Evolutionary conservation across 2,888 invertebrate species (phyloP), one percentile per base, ranked within the genome.

Genomic region (Drosophila anceps): DNA sequence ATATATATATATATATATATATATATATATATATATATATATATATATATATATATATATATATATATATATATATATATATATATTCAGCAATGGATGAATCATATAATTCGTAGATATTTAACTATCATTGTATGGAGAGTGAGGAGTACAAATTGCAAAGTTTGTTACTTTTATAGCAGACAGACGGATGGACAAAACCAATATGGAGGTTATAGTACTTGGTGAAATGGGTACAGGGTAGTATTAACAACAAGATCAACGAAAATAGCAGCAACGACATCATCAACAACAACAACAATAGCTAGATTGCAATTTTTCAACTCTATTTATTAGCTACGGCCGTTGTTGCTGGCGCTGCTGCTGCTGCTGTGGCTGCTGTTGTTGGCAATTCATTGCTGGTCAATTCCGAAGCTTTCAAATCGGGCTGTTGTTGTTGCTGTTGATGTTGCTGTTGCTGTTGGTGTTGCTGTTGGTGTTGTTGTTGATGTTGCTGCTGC

Each of bases 301-400:
- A 39, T 54, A 46, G 9, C 44, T 55, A 50, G 15, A 46, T 24
- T 43, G 20, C 27, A 58, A 29, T 57, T 50, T 48, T 79, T 84
- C 75, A 89, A 84, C 89, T 85, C 50, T 85, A 89, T 55, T 85
- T 89, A 33, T n/a, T n/a, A n/a, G 48, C 53, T 57, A 27, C 31
- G 13, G 31, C 2, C 10, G 76, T n/a, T 63, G 31, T n/a, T 44
- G 24, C 20, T 44, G 20, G 13, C 12, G 41, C 4, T 44, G 48
- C 5, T n/a, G 76, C 13, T 60, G 71, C 9, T 55, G 70, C 24
- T 50, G 72, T 53, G 31, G 83, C 13, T 58, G 80, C 39, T 62
- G 75, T 55, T 50, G 79, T 46, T 70, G 79, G 37, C 65, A 88
- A 35, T 29, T 86, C 88, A 58, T 65, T 84, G 68, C 43, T 77